Evolutionary conservation across 1,140 invertebrate genomes (phyloP), one percentile per base, ranked within the genome.

Genomic region (Globodera ellingtonae): DNA sequence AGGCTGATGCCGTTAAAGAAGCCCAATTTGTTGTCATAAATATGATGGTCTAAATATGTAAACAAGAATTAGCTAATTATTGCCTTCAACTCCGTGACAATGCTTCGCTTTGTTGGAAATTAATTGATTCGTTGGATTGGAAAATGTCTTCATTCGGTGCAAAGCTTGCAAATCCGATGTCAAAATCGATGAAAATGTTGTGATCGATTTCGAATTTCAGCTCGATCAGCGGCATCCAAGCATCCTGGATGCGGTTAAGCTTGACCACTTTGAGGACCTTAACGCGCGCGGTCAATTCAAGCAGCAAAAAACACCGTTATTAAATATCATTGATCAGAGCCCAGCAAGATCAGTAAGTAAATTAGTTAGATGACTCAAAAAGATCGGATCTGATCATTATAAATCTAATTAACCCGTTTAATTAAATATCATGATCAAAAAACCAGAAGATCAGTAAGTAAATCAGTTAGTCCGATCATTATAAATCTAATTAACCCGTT

Each of bases 21-120:
- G 21, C 71, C 71, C 47, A 50, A 72, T 72, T 72, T 72, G 21
- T 56, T 56, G 8, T 56, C 71, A 44, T 72, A 72, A 72, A 72
- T 72, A 24, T 50, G 52, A 10, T 72, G 47, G 18, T 56, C 71
- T 72, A 46, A 18, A 71, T 18, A 71, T 44, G 8, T 70, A 6
- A 9, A 70, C 15, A 9, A 6, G 10, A 52, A 52, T 52, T 52
- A 52, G 0, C 10, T 7, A 52, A 52, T 52, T 52, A 52, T 52
- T 52, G 50, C 7, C 10, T 9, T 9, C 50, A 52, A 18, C 18
- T 62, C 56, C 0, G 5, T 62, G 56, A 62, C 10, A 62, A 18
- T 5, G 56, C 56, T 6, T 62, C 56, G 56, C 56, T 4, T 62
- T 62, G 56, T 62, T 62, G 5, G 56, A 18, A 62, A 4, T 62